Evolutionary conservation across 2,888 invertebrate genomes (phyloP).

Genomic region (Amiota communis): DNA sequence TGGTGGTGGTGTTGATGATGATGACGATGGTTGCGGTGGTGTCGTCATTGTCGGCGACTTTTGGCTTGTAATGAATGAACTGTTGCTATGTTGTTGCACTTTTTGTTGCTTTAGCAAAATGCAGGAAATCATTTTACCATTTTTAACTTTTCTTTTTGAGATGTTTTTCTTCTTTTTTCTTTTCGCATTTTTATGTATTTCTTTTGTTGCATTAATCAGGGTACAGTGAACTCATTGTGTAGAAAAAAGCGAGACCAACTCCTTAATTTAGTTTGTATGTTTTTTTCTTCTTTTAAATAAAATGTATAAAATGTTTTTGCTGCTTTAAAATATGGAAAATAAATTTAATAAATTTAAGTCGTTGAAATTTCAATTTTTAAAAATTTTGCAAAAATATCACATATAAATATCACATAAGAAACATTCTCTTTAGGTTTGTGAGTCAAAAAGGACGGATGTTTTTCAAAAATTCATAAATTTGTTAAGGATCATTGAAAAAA

Average conservation of each 20-base stretch:
- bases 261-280: not conserved
- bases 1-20: not conserved
- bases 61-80: conserved; percentile 26
- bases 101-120: conserved; percentile 47
- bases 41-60: conserved; percentile 2
- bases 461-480: no score
- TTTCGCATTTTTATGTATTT: not conserved
- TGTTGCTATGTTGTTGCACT: conserved; percentile 22
- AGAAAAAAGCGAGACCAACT: not conserved
- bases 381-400: no score
- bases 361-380: no score
- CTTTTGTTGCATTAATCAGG: not conserved
- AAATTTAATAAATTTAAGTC: no score
- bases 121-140: conserved; percentile 66
- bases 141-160: conserved; percentile 45
- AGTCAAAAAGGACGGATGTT: no score
- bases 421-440: no score
- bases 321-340: not conserved
- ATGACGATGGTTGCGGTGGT: not conserved
- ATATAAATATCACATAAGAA: no score
- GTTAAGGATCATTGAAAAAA: no score
- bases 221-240: not conserved
- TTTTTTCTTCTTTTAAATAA: not conserved
- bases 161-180: not conserved
- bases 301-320: not conserved